Conservation (phyloP, 2,113 vertebrate genomes). For the Callorhinus ursinus region DNA sequence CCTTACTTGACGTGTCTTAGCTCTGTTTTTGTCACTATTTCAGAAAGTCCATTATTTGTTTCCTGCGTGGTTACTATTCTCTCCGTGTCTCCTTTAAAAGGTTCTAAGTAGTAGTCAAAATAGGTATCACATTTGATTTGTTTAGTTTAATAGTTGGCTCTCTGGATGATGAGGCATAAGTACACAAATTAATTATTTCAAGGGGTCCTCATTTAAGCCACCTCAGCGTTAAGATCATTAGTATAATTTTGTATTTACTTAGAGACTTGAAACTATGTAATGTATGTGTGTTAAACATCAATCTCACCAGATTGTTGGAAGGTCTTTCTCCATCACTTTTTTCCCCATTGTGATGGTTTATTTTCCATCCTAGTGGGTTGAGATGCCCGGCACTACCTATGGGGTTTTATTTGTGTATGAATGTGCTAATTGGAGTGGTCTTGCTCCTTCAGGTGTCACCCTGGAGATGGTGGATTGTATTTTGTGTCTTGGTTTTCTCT, state of each 20-base stretch:
- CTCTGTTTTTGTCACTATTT: not conserved
- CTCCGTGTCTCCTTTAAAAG: not conserved
- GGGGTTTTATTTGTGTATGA: not conserved
- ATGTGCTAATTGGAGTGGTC: not conserved
- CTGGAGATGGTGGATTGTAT: not conserved
- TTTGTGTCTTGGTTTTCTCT: not conserved
- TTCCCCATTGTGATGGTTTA: not conserved
- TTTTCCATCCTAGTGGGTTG: not conserved
- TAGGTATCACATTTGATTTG: not conserved
- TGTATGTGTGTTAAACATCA: not conserved
- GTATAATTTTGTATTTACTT: not conserved
- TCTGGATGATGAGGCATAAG: not conserved
- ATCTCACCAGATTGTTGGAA: not conserved
- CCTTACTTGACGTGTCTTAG: not conserved
- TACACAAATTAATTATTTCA: not conserved
- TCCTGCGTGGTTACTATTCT: not conserved
- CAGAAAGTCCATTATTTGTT: not conserved
- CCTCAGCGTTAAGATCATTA: not conserved
- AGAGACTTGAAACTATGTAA: not conserved
- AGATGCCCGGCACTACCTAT: not conserved
- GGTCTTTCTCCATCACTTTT: not conserved
- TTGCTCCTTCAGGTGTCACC: not conserved
- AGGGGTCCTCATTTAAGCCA: not conserved
- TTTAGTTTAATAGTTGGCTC: not conserved
- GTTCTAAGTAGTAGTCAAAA: not conserved